These are phyloP conservation scores for Eueides isabella DNA, from an alignment of 1,140 invertebrate genomes.

Conservation along the genomic window DNA sequence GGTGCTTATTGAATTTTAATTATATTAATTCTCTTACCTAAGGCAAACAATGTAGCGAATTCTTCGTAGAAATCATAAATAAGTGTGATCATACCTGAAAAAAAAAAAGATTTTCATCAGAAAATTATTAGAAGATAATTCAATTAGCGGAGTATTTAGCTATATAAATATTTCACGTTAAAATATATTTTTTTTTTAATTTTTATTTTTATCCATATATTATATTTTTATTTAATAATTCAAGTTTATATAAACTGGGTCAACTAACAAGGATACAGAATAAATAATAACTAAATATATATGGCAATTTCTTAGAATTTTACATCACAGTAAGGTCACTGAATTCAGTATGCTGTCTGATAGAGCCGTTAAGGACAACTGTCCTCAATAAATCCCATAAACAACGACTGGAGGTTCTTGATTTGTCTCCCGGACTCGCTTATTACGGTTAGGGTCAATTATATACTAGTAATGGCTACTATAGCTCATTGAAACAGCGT, in stretches of 20 bases:
- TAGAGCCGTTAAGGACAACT: constrained; percentile 24
- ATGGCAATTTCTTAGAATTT: constrained; percentile 2
- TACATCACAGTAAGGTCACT: constrained; percentile 13
- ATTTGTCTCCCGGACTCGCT: neutral
- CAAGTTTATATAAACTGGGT: neutral
- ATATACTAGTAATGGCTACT: neutral
- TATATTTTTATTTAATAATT: too few relatives aligned
- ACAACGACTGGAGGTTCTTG: constrained; percentile 30
- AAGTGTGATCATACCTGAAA: constrained; percentile 1
- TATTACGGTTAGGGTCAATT: neutral
- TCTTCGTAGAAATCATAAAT: constrained; percentile 15
- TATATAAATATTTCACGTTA: too few relatives aligned
- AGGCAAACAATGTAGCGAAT: neutral
- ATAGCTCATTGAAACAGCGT: too few relatives aligned
- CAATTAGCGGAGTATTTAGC: too few relatives aligned
- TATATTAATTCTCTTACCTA: constrained; percentile 3
- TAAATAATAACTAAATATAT: neutral
- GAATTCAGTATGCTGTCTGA: constrained; percentile 15
- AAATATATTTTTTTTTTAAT: too few relatives aligned
- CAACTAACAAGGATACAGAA: neutral
- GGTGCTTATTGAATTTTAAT: constrained; percentile 8
- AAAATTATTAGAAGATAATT: too few relatives aligned
- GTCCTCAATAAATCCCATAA: constrained; percentile 45
- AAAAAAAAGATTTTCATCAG: neutral
- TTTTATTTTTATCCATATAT: too few relatives aligned